Conservation (phyloP, 2,888 invertebrate species). For the Exephanes ischioxanthus region DNA sequence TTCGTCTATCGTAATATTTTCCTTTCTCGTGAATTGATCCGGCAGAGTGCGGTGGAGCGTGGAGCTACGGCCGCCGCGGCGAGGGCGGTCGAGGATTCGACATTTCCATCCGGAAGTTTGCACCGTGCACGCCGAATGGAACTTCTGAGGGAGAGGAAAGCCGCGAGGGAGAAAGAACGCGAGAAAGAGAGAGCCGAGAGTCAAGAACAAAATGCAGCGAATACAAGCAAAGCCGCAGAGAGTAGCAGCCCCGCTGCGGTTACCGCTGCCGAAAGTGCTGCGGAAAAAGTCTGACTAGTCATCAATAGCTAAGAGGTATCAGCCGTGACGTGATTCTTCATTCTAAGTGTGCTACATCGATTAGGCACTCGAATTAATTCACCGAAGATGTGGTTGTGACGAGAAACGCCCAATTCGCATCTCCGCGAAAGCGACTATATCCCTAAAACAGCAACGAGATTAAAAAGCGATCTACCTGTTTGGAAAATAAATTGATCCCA, state of each 20-base stretch:
- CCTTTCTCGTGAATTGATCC: slow-evolving; percentile 43
- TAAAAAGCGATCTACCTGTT: slow-evolving; percentile 10
- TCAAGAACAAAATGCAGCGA: slow-evolving; percentile 57
- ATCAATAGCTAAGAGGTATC: slow-evolving; percentile 81
- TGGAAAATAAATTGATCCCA: neutral
- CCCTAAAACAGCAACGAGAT: slow-evolving; percentile 2
- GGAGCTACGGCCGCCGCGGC: slow-evolving; percentile 80
- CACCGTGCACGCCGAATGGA: slow-evolving; percentile 79
- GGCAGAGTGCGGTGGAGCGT: slow-evolving; percentile 79
- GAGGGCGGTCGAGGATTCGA: slow-evolving; percentile 80
- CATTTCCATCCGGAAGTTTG: slow-evolving; percentile 80
- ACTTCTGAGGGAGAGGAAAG: slow-evolving; percentile 76
- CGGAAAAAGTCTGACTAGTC: slow-evolving; percentile 83
- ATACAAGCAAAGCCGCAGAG: slow-evolving; percentile 59
- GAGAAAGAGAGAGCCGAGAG: slow-evolving; percentile 71
- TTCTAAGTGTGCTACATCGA: slow-evolving; percentile 25
- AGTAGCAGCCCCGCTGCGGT: slow-evolving; percentile 46
- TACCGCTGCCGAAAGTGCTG: slow-evolving; percentile 68
- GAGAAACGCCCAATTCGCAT: slow-evolving; percentile 3
- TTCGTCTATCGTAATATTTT: slow-evolving; percentile 3
- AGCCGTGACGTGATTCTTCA: slow-evolving; percentile 23
- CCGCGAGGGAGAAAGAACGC: slow-evolving; percentile 75
- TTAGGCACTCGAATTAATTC: slow-evolving; percentile 8
- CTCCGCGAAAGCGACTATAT: slow-evolving; percentile 4
- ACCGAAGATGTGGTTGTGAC: neutral